Evolutionary conservation across 1,140 invertebrate species (phyloP).

Genomic region (Drosophila subpulchrella): DNA sequence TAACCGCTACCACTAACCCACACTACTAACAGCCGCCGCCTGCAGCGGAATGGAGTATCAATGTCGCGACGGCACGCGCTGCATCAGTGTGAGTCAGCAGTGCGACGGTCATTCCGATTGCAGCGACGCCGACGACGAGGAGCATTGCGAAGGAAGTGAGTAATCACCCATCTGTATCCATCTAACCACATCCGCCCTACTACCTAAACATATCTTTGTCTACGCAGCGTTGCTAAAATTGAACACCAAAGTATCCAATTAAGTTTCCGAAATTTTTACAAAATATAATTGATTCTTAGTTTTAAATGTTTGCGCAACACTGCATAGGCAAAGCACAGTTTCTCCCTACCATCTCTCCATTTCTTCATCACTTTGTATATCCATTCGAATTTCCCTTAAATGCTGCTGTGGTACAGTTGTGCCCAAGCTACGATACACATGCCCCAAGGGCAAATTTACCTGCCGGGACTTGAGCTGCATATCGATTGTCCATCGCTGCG

Average conservation of each 20-base stretch:
- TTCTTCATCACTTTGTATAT: conserved; percentile 20
- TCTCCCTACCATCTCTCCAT: not conserved
- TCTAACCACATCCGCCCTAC: not conserved
- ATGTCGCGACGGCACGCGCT: conserved; percentile 86
- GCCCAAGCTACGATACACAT: conserved; percentile 77
- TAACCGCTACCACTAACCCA: conserved; percentile 52
- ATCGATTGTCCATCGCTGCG: conserved; percentile 87
- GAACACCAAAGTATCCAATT: no score
- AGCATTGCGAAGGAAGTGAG: conserved; percentile 86
- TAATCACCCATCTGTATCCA: conserved; percentile 32
- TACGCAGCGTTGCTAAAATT: conserved; percentile 2
- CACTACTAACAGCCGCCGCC: conserved; percentile 84
- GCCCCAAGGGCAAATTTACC: conserved; percentile 86
- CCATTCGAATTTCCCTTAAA: conserved; percentile 10
- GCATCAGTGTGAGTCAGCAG: conserved; percentile 84
- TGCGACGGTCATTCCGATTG: conserved; percentile 91
- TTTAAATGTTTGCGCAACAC: not conserved
- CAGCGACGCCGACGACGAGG: conserved; percentile 90
- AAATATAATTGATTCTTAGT: no score
- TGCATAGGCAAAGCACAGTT: no score
- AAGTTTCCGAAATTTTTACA: no score
- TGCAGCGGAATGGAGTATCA: conserved; percentile 87
- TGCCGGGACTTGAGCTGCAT: conserved; percentile 90
- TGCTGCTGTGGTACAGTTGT: conserved; percentile 67
- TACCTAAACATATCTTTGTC: not conserved